Evolutionary conservation across 2,113 vertebrate genomes (phyloP), one percentile per base, ranked within the genome.

Genomic region (Pelodiscus sinensis): DNA sequence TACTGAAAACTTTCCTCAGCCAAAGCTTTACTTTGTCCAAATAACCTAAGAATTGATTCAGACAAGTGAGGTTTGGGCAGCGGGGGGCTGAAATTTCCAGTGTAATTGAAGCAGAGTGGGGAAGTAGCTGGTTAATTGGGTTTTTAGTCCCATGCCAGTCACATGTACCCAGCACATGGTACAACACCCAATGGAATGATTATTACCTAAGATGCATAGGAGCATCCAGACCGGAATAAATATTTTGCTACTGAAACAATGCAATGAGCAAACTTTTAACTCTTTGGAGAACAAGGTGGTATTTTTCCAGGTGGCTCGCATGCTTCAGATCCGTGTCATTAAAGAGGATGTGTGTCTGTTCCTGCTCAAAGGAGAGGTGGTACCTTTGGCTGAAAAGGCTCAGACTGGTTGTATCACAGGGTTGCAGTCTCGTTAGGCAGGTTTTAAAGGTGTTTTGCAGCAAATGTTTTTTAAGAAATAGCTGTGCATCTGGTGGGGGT

Each of bases 321-420:
- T 3, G 27, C 5, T 29, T n/a, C 3, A 6, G 68, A 27, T 4
- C 31, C 38, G 16, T 1, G 11, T 35, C 13, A 71, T 24, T 24
- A n/a, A 5, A 56, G 77, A 79, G 50, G 44, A 1, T 1, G 0
- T 1, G 29, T 22, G 0, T 11, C 57, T 1, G 11, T 24, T 68
- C 25, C n/a, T 18, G 62, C 9, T 68, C 31, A 68, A 8, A n/a
- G 31, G 31, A 68, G 62, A 31, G 44, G 44, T 6, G n/a, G 18
- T 19, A 19, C 18, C 1, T 0, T 8, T 19, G 62, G 14, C 1
- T 3, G 13, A 0, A 2, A 1, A n/a, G 84, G 50, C 62, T 60
- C 2, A 2, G 3, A 50, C n/a, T 21, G 0, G 0, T 6, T 25
- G 9, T 8, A 29, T 27, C 52, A 0, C 25, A 1, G 79, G 11